Percentiles rank a stretch among this genome's conserved stretches.
These are phyloP conservation scores for Pipistrellus kuhlii DNA, from an alignment of 2,797 vertebrate genomes.

Conservation along the genomic window DNA sequence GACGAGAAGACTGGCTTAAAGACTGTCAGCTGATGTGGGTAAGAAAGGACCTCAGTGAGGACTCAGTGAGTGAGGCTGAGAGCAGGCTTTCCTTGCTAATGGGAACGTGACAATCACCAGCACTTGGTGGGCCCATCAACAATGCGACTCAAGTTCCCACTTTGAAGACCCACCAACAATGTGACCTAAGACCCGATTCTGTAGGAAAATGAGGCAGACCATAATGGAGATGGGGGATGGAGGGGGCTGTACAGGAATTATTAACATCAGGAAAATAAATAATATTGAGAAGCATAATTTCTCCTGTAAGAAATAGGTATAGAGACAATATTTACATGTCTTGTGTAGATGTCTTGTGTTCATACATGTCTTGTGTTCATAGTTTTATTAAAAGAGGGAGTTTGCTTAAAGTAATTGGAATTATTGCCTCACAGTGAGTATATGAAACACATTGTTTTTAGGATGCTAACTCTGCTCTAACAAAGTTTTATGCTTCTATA, in stretches of 20 bases:
- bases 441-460: not conserved
- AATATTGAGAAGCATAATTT: not conserved
- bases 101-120: not conserved
- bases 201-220: not conserved
- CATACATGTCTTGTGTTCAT: not conserved
- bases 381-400: not conserved
- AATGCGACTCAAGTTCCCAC: not conserved
- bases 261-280: not conserved
- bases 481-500: not conserved
- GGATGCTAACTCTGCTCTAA: not conserved
- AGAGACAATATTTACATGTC: not conserved
- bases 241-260: not conserved
- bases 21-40: not conserved
- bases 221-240: not conserved
- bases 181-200: not conserved
- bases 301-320: not conserved
- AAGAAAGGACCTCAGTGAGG: not conserved
- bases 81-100: not conserved
- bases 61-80: not conserved
- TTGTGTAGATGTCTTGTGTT: not conserved
- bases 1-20: not conserved
- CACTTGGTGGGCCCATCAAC: not conserved
- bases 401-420: not conserved
- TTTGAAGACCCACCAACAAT: not conserved
- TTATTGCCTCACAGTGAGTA: not conserved